Base-by-base conservation (phyloP, 2,888 invertebrate species). In the Octodonta nipae region DNA sequence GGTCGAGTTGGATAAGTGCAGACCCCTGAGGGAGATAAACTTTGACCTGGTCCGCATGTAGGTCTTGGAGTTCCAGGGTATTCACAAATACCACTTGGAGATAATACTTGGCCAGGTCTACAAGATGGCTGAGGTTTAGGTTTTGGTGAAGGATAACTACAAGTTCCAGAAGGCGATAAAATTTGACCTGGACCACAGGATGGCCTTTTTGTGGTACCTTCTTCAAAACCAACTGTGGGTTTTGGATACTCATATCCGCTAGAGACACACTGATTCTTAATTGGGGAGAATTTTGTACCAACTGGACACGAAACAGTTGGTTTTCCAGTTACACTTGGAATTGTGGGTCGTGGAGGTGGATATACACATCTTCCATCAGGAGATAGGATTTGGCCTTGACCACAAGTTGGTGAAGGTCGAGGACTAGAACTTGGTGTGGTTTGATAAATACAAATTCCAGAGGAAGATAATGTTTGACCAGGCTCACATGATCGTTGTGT, bases 231-330 rank as follows among this genome's bases (percentile, higher is more conserved):
- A 2, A 13, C 13, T 8, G 25, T 4, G 13, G 30, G 26, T 13
- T 14, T 30, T 22, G 36, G 22, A 27, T 51, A 52, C 6, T 30
- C 33, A 33, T 49, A 50, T 17, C 32, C 33, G 15, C 36, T 26
- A 7, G 25, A 5, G 4, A n/a, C n/a, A n/a, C n/a, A n/a, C n/a
- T n/a, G n/a, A n/a, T n/a, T n/a, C n/a, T n/a, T n/a, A n/a, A n/a
- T n/a, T n/a, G n/a, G n/a, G n/a, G n/a, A 14, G 11, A 15, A 13
- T 16, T 15, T 12, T 15, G 15, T 26, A 26, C 20, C 4, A 26
- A 10, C 20, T 31, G 26, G 4, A 8, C 17, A 13, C 5, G 13
- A 3, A 14, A 14, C 5, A 13, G 27, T 3, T 13, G 13, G 27
- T 17, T 17, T 17, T 6, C 6, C 6, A 4, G 13, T 26, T 11